Evolutionary conservation across 23 tunicate species (phyloP), one percentile per base, ranked within the genome.

Genomic region (Halocynthia roretzi): DNA sequence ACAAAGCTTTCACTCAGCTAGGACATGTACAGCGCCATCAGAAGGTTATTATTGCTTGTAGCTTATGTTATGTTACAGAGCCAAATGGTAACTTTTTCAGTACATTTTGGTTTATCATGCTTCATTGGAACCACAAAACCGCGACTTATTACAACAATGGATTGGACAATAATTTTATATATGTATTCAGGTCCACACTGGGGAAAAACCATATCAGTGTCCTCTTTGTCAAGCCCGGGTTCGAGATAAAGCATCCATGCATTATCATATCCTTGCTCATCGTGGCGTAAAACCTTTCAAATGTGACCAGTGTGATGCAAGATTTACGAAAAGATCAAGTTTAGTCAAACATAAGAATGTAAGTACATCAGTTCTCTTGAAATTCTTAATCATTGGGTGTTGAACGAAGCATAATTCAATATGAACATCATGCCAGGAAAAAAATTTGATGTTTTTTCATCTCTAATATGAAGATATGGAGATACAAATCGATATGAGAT

Each of bases 281-380:
- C 79, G 69, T 19, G 87, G 87, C 48, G 71, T 83, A 0, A 83
- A 83, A 68, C 87, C 87, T 12, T 83, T 76, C 68, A 77, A 70
- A 22, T 83, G 87, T 51, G 87, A 83, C 67, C 87, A 83, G 77
- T 83, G 87, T 61, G 87, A 83, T 22, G 87, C 87, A 15, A 68
- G 75, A 56, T 83, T 83, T 14, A 83, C 87, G 50, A 83, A 83
- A 21, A 54, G 87, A 44, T 83, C 87, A 68, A 83, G 87, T 7
- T 64, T 83, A 6, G 87, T 83, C 40, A 83, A 83, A 56, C 87
- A 83, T 70, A 77, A 77, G 70, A 83, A 83, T 21, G 87, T 83
- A 77, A 83, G 72, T 52, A 15, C 12, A 15, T 12, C 2, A 15
- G 14, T 68, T 68, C 19, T 1, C 19, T 11, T 20, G 72, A 68